Evolutionary conservation across 1,140 invertebrate genomes (phyloP).

Genomic region (Cecropterus lyciades): DNA sequence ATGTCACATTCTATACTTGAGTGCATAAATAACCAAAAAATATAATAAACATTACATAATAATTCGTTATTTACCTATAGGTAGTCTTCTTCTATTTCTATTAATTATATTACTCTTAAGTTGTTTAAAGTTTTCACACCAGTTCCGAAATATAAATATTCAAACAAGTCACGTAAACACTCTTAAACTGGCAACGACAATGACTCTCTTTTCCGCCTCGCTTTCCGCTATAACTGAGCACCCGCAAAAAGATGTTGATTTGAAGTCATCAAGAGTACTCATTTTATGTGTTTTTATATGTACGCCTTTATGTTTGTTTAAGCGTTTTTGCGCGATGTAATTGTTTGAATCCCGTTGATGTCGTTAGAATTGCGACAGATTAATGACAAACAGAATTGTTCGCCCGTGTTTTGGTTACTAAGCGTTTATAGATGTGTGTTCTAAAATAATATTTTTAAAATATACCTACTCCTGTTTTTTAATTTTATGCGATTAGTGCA

Average conservation of each 20-base stretch:
- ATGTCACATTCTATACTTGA: too few relatives aligned
- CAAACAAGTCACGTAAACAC: too few relatives aligned
- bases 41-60: too few relatives aligned
- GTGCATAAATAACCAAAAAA: too few relatives aligned
- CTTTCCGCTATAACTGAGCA: slow-evolving; percentile 22
- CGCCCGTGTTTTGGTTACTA: slow-evolving; percentile 15
- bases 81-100: too few relatives aligned
- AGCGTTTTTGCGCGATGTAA: slow-evolving; percentile 40
- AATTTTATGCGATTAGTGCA: too few relatives aligned
- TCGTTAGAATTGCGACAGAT: slow-evolving; percentile 35
- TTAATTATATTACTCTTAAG: too few relatives aligned
- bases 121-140: too few relatives aligned
- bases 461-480: too few relatives aligned
- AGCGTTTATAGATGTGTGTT: neutral
- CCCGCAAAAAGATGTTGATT: slow-evolving; percentile 36
- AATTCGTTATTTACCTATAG: too few relatives aligned
- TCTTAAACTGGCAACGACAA: too few relatives aligned
- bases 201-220: neutral
- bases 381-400: slow-evolving; percentile 21
- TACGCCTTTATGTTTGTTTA: slow-evolving; percentile 30
- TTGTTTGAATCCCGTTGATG: slow-evolving; percentile 37
- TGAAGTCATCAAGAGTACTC: slow-evolving; percentile 36
- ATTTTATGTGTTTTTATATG: slow-evolving; percentile 40
- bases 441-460: neutral
- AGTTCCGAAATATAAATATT: too few relatives aligned